These are phyloP conservation scores for Andrena bicolor DNA, from an alignment of 2,888 invertebrate species.

Conservation along the genomic window DNA sequence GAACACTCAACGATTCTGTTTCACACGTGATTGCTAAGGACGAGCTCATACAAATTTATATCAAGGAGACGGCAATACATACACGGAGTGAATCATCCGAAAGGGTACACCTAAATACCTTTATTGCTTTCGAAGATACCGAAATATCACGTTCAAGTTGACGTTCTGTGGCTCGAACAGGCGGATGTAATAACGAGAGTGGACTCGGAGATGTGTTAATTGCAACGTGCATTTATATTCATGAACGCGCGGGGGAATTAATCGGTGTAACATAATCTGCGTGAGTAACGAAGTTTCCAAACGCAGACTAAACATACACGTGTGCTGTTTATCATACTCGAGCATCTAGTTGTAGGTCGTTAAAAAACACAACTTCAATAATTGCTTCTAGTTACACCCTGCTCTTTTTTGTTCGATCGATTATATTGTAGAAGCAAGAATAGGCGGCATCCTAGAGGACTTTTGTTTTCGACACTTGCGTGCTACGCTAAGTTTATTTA, in stretches of 20 bases:
- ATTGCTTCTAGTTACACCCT: neutral
- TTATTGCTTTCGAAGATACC: neutral
- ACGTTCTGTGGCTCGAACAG: too few species aligned
- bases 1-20: slow-evolving; percentile 10
- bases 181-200: too few species aligned
- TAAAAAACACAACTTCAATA: neutral
- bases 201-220: neutral
- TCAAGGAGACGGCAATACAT: slow-evolving; percentile 50
- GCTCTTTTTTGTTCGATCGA: neutral
- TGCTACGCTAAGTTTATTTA: neutral
- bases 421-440: neutral
- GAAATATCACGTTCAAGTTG: neutral
- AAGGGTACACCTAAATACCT: neutral
- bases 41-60: slow-evolving; percentile 47
- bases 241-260: slow-evolving; percentile 4
- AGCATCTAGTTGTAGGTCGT: neutral
- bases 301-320: neutral
- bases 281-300: slow-evolving; percentile 31
- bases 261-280: slow-evolving; percentile 47
- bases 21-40: slow-evolving; percentile 45
- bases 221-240: neutral
- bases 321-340: slow-evolving; percentile 1
- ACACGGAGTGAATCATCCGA: neutral
- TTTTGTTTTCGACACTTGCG: neutral
- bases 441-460: neutral